Evolutionary conservation across 2,888 invertebrate genomes (phyloP).

Genomic region (Drosophila paranaensis): DNA sequence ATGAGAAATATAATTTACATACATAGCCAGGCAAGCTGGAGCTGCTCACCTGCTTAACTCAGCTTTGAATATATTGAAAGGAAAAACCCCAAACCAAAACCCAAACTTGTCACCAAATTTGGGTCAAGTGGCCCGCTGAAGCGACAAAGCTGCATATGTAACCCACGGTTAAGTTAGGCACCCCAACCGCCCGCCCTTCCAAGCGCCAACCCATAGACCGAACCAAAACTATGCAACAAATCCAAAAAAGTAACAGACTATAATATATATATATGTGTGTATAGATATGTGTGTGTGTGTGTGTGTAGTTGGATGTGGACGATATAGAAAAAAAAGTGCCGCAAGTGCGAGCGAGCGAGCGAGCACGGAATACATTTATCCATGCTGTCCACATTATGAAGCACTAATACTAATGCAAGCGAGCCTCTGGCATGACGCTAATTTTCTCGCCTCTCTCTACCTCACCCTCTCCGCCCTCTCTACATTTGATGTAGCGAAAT

Average conservation of each 20-base stretch:
- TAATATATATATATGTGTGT: background rate
- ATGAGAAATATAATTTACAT: background rate
- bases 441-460: slow-evolving; percentile 25
- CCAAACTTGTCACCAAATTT: slow-evolving; percentile 44
- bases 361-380: slow-evolving; percentile 31
- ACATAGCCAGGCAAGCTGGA: background rate
- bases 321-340: slow-evolving; percentile 16
- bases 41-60: background rate
- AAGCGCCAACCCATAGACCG: background rate
- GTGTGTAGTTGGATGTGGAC: background rate
- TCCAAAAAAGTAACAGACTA: slow-evolving; percentile 21
- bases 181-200: background rate
- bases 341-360: slow-evolving; percentile 14
- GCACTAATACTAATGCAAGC: slow-evolving; percentile 21
- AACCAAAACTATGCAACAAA: slow-evolving; percentile 43
- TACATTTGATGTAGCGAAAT: background rate
- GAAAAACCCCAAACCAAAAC: background rate
- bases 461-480: background rate
- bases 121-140: slow-evolving; percentile 65
- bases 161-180: slow-evolving; percentile 22
- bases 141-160: slow-evolving; percentile 26
- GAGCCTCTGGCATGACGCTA: slow-evolving; percentile 39
- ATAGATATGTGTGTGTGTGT: too few relatives aligned
- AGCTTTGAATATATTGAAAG: background rate
- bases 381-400: slow-evolving; percentile 33